Conservation (phyloP, 2,797 vertebrate genomes). For the Notolabrus celidotus region DNA sequence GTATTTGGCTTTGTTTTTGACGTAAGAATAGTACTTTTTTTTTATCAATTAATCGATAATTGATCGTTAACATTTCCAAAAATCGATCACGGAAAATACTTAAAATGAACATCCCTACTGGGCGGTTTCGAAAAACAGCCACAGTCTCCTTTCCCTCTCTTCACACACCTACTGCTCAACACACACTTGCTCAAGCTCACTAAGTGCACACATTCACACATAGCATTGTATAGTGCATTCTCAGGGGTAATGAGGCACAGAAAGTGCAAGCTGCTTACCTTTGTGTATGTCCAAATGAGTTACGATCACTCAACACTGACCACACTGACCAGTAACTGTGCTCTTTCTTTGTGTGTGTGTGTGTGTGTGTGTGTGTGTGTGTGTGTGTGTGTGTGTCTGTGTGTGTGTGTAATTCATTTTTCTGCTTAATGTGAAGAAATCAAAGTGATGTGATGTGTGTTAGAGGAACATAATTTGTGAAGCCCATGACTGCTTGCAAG, state of each 20-base stretch:
- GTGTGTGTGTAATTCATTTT: not conserved
- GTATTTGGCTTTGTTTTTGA: too few relatives aligned
- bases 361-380: conserved; percentile 5
- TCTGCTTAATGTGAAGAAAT: conserved; percentile 7
- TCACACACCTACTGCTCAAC: conserved; percentile 15
- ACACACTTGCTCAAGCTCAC: conserved; percentile 30
- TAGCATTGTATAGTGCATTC: conserved; percentile 39
- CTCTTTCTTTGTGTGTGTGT: not conserved
- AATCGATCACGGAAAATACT: too few relatives aligned
- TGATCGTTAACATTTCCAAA: too few relatives aligned
- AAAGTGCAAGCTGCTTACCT: conserved; percentile 70
- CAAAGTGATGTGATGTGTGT: not conserved
- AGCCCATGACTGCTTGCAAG: not conserved
- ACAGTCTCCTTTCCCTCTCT: not conserved
- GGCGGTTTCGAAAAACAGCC: too few relatives aligned
- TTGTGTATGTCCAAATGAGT: conserved; percentile 52
- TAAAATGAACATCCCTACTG: too few relatives aligned
- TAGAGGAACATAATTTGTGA: not conserved
- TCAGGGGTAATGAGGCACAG: conserved; percentile 38
- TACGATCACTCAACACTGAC: conserved; percentile 52
- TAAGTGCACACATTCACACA: conserved; percentile 42
- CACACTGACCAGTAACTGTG: conserved; percentile 13
- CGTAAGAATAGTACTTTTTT: too few relatives aligned
- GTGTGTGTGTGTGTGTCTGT: conserved; percentile 1
- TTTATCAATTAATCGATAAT: too few relatives aligned